Conservation (phyloP, 2,888 invertebrate species). For the Morpho deidamia region DNA sequence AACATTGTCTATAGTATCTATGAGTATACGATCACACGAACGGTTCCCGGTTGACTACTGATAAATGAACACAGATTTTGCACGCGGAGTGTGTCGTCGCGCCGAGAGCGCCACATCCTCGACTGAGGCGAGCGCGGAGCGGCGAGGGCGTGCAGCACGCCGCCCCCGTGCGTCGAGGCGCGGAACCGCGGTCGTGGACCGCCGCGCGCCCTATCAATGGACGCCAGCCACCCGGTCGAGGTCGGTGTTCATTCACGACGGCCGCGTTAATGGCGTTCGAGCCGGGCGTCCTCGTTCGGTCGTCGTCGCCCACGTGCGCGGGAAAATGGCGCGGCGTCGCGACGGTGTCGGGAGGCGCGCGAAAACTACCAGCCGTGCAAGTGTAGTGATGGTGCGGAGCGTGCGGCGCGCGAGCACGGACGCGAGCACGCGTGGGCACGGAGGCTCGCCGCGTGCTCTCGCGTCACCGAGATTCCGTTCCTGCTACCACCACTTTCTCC, state of each 20-base stretch:
- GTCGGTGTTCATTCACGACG: slow-evolving; percentile 76
- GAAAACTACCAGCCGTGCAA: slow-evolving; percentile 70
- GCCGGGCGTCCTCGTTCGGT: slow-evolving; percentile 61
- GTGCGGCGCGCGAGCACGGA: slow-evolving; percentile 46
- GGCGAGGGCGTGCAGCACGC: slow-evolving; percentile 67
- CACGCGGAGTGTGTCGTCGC: slow-evolving; percentile 66
- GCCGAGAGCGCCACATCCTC: slow-evolving; percentile 73
- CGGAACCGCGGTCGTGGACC: slow-evolving; percentile 61
- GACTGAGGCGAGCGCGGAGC: slow-evolving; percentile 77
- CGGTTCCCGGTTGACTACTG: slow-evolving; percentile 56
- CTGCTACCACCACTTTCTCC: slow-evolving; percentile 39
- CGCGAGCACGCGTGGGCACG: slow-evolving; percentile 47
- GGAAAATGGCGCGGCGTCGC: slow-evolving; percentile 76
- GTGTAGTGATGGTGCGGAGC: slow-evolving; percentile 57
- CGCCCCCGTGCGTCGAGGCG: slow-evolving; percentile 60
- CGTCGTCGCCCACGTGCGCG: slow-evolving; percentile 75
- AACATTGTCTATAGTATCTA: slow-evolving; percentile 58
- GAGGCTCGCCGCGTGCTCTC: slow-evolving; percentile 59
- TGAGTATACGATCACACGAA: slow-evolving; percentile 45
- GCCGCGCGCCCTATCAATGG: slow-evolving; percentile 70
- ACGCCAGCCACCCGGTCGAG: slow-evolving; percentile 68
- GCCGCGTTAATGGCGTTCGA: slow-evolving; percentile 68
- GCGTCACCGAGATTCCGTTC: slow-evolving; percentile 37
- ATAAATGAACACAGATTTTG: slow-evolving; percentile 74
- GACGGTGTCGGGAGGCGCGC: slow-evolving; percentile 69